Evolutionary conservation across 2,888 invertebrate genomes (phyloP).

Genomic region (Labia minor): DNA sequence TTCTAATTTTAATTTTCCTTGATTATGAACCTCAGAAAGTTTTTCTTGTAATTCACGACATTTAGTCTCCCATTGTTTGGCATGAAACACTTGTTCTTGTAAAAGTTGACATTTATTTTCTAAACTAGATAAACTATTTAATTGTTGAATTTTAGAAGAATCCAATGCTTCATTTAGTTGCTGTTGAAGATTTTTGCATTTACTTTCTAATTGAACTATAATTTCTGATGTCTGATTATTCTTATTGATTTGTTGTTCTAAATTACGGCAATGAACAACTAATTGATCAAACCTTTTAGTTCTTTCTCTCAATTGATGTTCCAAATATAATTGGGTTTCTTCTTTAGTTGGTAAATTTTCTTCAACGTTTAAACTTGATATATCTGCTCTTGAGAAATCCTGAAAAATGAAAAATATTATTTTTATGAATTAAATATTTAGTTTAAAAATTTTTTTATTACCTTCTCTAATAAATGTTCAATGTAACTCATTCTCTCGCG

Average conservation of each 20-base stretch:
- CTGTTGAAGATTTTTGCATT: not conserved
- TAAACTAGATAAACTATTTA: not conserved
- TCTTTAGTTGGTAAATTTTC: not conserved
- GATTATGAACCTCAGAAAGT: not conserved
- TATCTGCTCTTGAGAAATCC: too few relatives aligned
- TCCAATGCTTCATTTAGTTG: not conserved
- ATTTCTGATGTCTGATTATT: not conserved
- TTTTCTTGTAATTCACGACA: not conserved
- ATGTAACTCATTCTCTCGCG: not conserved
- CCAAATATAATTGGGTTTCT: not conserved
- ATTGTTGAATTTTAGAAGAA: not conserved
- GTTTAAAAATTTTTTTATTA: not conserved
- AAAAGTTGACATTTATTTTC: not conserved
- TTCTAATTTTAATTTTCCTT: constrained; percentile 38
- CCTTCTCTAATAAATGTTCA: not conserved
- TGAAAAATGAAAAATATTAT: not conserved
- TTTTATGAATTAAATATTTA: not conserved
- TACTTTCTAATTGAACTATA: not conserved
- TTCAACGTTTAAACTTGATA: too few relatives aligned
- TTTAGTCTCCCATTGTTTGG: not conserved
- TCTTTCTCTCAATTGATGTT: not conserved
- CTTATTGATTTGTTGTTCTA: not conserved
- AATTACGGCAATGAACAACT: not conserved
- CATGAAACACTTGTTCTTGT: not conserved
- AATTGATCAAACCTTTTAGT: not conserved